Conservation (phyloP, 2,797 vertebrate genomes). For the Propithecus deckenii region DNA sequence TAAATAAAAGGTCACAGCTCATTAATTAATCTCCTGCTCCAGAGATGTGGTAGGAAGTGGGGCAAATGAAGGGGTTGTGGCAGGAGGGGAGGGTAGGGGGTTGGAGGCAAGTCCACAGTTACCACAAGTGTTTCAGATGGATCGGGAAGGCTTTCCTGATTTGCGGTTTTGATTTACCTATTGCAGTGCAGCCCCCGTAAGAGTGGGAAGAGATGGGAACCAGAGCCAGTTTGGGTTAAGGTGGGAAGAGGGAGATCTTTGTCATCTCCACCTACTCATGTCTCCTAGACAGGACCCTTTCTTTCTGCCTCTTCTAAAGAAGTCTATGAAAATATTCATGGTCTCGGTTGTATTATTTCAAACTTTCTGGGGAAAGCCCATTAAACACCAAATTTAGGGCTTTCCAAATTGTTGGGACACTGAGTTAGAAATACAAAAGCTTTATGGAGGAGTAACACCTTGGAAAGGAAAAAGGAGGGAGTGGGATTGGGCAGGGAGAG, state of each 20-base stretch:
- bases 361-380: neutral
- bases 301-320: neutral
- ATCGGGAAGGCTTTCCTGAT: neutral
- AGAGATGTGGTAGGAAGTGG: neutral
- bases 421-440: neutral
- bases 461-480: neutral
- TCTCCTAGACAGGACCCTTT: neutral
- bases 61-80: neutral
- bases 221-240: neutral
- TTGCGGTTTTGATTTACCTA: neutral
- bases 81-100: neutral
- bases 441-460: neutral
- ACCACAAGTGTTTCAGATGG: neutral
- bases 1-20: neutral
- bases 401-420: neutral
- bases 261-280: neutral
- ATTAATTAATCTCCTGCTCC: conserved; percentile 4
- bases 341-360: neutral
- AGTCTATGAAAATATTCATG: neutral
- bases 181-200: neutral
- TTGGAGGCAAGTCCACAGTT: neutral
- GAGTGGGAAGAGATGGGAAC: neutral
- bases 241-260: neutral
- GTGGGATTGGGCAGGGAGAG: neutral
- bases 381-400: neutral